Evolutionary conservation across 2,113 vertebrate genomes (phyloP).

Genomic region (Bolborhynchus lineola): DNA sequence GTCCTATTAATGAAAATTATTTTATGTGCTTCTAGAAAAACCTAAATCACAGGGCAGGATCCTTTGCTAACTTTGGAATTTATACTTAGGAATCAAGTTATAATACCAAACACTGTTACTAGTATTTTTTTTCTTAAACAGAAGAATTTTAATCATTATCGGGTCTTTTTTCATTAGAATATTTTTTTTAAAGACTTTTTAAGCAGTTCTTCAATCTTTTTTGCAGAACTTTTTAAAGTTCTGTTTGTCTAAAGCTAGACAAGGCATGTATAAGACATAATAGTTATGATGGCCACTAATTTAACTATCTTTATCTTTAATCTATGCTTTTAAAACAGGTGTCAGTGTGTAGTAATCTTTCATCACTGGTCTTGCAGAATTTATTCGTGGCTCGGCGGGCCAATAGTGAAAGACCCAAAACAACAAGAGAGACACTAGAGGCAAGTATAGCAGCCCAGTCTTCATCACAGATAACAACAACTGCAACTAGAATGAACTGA

Average conservation of each 20-base stretch:
- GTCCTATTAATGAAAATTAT: not conserved
- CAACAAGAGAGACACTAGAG: not conserved
- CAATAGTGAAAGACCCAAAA: not conserved
- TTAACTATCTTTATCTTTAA: not conserved
- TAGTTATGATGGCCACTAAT: not conserved
- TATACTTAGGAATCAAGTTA: not conserved
- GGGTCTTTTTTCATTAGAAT: not conserved
- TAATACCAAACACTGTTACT: not conserved
- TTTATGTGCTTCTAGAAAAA: not conserved
- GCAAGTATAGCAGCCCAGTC: not conserved
- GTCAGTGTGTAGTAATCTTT: not conserved
- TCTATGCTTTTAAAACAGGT: conserved; percentile 31
- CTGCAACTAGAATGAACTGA: not conserved
- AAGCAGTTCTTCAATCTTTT: not conserved
- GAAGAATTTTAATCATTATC: not conserved
- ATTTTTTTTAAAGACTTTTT: not conserved
- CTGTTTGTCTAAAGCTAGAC: not conserved
- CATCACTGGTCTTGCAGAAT: not conserved
- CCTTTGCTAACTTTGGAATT: not conserved
- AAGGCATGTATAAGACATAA: not conserved
- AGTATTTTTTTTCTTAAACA: not conserved
- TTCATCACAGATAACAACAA: not conserved
- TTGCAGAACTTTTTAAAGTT: not conserved
- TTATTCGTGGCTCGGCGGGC: not conserved
- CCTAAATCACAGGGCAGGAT: not conserved